Percentiles rank a stretch among this genome's conserved stretches.
These are phyloP conservation scores for Diloba caeruleocephala DNA, from an alignment of 2,888 invertebrate genomes.

Conservation along the genomic window DNA sequence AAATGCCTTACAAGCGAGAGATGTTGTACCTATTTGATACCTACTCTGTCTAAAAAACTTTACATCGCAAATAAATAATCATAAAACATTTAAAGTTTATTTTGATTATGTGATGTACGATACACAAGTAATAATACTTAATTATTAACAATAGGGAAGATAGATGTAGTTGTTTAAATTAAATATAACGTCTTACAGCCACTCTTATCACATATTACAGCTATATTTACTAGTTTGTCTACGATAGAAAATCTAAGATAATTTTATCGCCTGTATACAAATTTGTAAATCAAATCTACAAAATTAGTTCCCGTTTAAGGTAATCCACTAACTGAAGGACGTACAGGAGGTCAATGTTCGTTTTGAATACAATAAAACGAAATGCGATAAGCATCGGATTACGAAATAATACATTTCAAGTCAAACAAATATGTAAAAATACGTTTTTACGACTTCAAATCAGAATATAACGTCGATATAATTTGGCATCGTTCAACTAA, in stretches of 20 bases:
- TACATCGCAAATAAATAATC: slow-evolving; percentile 68
- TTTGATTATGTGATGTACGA: slow-evolving; percentile 59
- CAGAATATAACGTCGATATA: slow-evolving; percentile 65
- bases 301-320: slow-evolving; percentile 72
- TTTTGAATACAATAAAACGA: slow-evolving; percentile 63
- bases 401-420: slow-evolving; percentile 69
- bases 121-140: slow-evolving; percentile 58
- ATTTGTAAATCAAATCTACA: slow-evolving; percentile 81
- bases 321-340: slow-evolving; percentile 67
- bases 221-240: slow-evolving; percentile 82
- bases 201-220: slow-evolving; percentile 88
- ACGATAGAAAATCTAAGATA: slow-evolving; percentile 88
- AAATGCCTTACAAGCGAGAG: slow-evolving; percentile 73
- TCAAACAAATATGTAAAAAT: slow-evolving; percentile 58
- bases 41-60: slow-evolving; percentile 69
- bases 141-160: slow-evolving; percentile 71
- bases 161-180: slow-evolving; percentile 70
- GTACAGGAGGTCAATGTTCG: slow-evolving; percentile 75
- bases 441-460: slow-evolving; percentile 36
- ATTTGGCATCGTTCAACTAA: slow-evolving; percentile 87
- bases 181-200: slow-evolving; percentile 84
- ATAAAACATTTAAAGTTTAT: slow-evolving; percentile 51
- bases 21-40: slow-evolving; percentile 83
- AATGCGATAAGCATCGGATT: slow-evolving; percentile 74
- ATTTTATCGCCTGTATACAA: slow-evolving; percentile 82